Conservation (phyloP, 2,113 vertebrate genomes). For the Vireo altiloquus region DNA sequence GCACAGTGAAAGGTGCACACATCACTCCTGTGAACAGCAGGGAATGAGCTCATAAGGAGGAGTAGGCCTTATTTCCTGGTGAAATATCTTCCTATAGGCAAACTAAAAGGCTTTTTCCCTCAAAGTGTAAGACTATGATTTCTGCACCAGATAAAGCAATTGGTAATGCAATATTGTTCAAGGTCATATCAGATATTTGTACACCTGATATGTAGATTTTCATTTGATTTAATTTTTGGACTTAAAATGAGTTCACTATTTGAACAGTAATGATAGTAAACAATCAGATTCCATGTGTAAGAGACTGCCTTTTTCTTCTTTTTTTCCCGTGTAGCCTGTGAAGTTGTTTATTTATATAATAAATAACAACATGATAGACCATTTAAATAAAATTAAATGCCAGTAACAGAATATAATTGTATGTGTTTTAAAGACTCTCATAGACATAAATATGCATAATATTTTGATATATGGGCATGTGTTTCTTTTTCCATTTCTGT, state of each 20-base stretch:
- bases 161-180: not conserved
- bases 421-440: not conserved
- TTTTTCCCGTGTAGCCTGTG: not conserved
- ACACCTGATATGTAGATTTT: not conserved
- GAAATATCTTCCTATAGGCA: not conserved
- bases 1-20: rapidly evolving
- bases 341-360: not conserved
- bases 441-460: not conserved
- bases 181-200: not conserved
- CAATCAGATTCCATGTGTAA: not conserved
- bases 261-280: not conserved
- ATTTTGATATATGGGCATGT: not conserved
- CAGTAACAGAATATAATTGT: not conserved
- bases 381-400: not conserved
- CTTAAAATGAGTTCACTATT: not conserved
- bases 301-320: not conserved
- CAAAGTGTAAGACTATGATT: not conserved
- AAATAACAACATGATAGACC: not conserved
- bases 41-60: not conserved
- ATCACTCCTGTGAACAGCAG: not conserved
- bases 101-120: rapidly evolving
- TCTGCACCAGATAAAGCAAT: not conserved
- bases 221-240: not conserved
- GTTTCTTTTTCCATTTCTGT: not conserved
- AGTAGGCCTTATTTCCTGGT: not conserved